A percentile compares a stretch with the other conserved stretches of the same genome.
Evolutionary conservation across 2,888 invertebrate species (phyloP).

Genomic region (Plebejus melissa): DNA sequence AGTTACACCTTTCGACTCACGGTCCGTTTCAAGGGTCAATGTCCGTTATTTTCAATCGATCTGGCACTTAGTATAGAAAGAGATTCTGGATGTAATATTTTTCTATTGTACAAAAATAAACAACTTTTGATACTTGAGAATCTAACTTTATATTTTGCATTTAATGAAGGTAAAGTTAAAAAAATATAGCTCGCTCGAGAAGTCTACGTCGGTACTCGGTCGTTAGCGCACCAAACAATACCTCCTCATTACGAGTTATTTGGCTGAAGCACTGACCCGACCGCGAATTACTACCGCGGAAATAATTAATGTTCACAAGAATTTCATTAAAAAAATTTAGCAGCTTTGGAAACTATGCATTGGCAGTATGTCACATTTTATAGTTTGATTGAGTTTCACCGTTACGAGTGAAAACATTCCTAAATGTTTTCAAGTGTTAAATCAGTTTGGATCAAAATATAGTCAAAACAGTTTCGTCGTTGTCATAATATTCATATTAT

Average conservation of each 20-base stretch:
- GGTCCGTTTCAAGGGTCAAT: no score
- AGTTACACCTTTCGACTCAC: no score
- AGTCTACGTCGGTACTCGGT: background rate
- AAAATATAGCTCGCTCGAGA: background rate
- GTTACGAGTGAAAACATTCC: no score
- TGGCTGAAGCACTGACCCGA: conserved; percentile 26
- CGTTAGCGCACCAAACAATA: conserved; percentile 25
- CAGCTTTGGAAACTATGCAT: background rate
- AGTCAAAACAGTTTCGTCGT: no score
- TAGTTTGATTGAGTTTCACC: no score
- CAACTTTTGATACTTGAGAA: background rate
- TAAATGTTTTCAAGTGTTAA: no score
- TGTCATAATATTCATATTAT: no score
- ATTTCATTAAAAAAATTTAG: background rate
- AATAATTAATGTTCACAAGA: conserved; percentile 17
- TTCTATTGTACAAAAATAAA: background rate
- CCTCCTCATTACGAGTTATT: conserved; percentile 27
- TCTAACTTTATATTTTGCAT: background rate
- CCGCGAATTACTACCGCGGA: background rate
- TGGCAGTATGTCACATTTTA: background rate
- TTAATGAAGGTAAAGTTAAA: conserved; percentile 12
- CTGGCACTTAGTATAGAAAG: background rate
- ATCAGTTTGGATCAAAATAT: no score
- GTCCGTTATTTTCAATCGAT: no score
- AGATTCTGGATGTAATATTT: background rate